These are phyloP conservation scores for Merluccius polli DNA, from an alignment of 2,797 vertebrate species.

Conservation along the genomic window DNA sequence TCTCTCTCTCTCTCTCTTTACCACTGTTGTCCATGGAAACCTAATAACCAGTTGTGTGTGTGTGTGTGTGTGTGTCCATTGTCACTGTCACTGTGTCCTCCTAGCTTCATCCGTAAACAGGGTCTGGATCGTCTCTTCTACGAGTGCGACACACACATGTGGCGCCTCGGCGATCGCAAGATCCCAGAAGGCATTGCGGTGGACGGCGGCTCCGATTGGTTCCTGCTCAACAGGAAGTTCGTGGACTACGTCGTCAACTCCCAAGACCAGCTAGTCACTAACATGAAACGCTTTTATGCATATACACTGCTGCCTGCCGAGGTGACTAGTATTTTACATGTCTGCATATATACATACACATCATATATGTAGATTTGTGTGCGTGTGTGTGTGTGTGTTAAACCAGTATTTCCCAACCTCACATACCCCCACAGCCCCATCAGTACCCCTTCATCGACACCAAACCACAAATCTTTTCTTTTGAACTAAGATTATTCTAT, in stretches of 20 bases:
- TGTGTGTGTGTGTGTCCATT: not conserved
- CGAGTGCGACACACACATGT: constrained; percentile 97
- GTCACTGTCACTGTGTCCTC: not conserved
- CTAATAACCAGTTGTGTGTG: not conserved
- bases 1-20: not conserved
- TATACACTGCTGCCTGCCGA: constrained; percentile 93
- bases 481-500: not conserved
- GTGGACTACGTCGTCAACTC: constrained; percentile 93
- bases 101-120: constrained; percentile 94
- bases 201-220: constrained; percentile 96
- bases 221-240: constrained; percentile 89
- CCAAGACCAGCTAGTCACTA: constrained; percentile 83
- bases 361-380: not conserved
- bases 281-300: constrained; percentile 92
- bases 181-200: constrained; percentile 92
- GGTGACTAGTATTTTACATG: constrained; percentile 63
- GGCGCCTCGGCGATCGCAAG: constrained; percentile 92
- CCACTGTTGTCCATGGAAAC: not conserved
- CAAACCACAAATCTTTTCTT: not conserved
- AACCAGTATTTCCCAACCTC: not conserved
- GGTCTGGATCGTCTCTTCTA: constrained; percentile 93
- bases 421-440: not conserved
- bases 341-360: not conserved
- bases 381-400: not conserved
- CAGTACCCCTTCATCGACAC: not conserved